Conservation (phyloP, 2,888 invertebrate genomes). For the Caenorhabditis sp. region DNA sequence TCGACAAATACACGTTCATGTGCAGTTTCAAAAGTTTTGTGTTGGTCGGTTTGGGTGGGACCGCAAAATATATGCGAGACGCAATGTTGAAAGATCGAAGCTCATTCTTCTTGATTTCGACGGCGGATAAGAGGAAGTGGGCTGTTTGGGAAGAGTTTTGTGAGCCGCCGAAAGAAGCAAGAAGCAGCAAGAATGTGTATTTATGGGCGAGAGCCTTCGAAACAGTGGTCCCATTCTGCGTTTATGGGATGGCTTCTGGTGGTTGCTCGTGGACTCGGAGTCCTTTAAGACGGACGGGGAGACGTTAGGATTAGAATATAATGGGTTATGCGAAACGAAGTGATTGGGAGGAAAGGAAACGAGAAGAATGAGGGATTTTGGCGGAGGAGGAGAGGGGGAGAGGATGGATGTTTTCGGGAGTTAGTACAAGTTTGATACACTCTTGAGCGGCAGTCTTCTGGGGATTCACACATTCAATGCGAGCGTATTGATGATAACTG, state of each 20-base stretch:
- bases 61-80: not conserved
- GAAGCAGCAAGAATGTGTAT: conserved; percentile 42
- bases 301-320: not conserved
- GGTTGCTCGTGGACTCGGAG: not conserved
- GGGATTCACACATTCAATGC: too few species aligned
- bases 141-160: conserved; percentile 2
- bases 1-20: conserved; percentile 33
- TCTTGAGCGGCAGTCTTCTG: too few species aligned
- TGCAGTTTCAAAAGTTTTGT: conserved; percentile 42
- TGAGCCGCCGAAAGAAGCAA: conserved; percentile 6
- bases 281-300: conserved; percentile 6
- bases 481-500: not conserved
- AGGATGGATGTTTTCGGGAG: not conserved
- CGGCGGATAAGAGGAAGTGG: conserved; percentile 48
- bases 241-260: conserved; percentile 30
- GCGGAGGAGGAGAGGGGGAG: not conserved
- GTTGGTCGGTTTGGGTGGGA: conserved; percentile 10
- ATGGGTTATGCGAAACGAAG: not conserved
- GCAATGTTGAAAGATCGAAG: conserved; percentile 53
- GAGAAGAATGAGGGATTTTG: conserved; percentile 1
- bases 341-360: not conserved
- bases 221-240: conserved; percentile 38
- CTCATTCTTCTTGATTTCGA: conserved; percentile 54
- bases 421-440: conserved; percentile 6
- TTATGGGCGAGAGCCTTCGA: conserved; percentile 39